Evolutionary conservation across 2,797 vertebrate genomes (phyloP).

Genomic region (Phoxinus dragarum): DNA sequence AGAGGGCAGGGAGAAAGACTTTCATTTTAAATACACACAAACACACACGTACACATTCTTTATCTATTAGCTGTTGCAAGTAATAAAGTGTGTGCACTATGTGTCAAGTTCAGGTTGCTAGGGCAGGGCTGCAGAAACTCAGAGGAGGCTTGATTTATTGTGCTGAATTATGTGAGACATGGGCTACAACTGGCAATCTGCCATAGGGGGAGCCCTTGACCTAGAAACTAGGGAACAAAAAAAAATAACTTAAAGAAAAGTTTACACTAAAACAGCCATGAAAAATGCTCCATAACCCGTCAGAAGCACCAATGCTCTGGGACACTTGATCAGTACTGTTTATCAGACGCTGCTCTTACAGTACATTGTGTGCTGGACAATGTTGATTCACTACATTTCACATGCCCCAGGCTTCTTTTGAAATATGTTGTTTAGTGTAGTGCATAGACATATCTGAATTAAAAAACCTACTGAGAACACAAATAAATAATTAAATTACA

Average conservation of each 20-base stretch:
- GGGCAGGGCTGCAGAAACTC: slow-evolving; percentile 38
- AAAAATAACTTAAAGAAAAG: slow-evolving; percentile 25
- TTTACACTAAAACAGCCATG: slow-evolving; percentile 59
- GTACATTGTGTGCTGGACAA: not conserved
- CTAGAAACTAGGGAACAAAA: slow-evolving; percentile 68
- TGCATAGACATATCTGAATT: slow-evolving; percentile 1
- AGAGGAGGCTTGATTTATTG: slow-evolving; percentile 81
- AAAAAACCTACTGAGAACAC: not conserved
- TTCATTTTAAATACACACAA: slow-evolving; percentile 35
- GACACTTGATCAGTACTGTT: slow-evolving; percentile 11
- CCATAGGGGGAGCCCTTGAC: slow-evolving; percentile 81
- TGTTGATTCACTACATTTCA: slow-evolving; percentile 3
- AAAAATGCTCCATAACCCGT: slow-evolving; percentile 61
- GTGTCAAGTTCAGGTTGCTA: slow-evolving; percentile 36
- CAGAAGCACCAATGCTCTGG: slow-evolving; percentile 3
- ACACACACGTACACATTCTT: slow-evolving; percentile 24
- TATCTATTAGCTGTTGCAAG: slow-evolving; percentile 37
- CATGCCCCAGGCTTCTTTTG: not conserved
- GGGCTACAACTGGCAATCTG: slow-evolving; percentile 72
- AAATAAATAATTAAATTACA: not conserved
- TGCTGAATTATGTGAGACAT: slow-evolving; percentile 75
- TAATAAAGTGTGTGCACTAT: slow-evolving; percentile 28
- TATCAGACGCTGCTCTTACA: slow-evolving; percentile 9
- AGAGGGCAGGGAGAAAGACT: slow-evolving; percentile 20
- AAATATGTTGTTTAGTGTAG: not conserved